phyloP scores from a whole-genome alignment of 2,113 vertebrate species.

The Ceyx melanurus region DNA sequence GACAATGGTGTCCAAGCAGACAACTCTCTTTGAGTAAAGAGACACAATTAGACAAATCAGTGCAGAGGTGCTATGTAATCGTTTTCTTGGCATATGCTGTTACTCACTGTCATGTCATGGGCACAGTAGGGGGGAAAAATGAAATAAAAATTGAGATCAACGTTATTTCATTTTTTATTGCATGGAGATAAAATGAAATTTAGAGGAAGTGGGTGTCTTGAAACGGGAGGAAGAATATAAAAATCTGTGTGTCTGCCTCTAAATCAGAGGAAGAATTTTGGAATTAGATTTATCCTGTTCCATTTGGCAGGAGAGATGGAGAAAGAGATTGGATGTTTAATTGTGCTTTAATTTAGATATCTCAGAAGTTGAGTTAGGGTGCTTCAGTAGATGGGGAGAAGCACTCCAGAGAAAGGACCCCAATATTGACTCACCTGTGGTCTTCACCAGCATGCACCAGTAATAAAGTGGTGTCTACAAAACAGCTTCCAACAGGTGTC shows the following conservation, averaged over 20 bases:
- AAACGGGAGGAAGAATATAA: conserved; percentile 30
- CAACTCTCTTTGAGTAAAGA: background rate
- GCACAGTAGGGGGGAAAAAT: background rate
- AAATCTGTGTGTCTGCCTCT: background rate
- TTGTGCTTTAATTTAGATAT: conserved; percentile 15
- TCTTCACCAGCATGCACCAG: background rate
- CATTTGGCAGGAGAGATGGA: conserved; percentile 1
- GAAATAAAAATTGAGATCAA: background rate
- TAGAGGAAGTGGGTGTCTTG: conserved; percentile 44
- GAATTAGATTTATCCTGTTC: conserved; percentile 50
- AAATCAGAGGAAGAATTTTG: conserved; percentile 6
- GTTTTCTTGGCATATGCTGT: background rate
- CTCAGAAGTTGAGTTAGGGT: background rate
- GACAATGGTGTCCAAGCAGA: background rate
- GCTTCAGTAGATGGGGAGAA: background rate
- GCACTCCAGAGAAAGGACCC: background rate
- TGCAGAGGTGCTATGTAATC: background rate
- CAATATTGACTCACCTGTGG: background rate
- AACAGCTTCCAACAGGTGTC: background rate
- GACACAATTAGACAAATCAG: conserved; percentile 1
- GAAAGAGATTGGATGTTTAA: conserved; percentile 18
- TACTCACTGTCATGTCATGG: conserved; percentile 2
- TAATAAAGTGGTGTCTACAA: background rate
- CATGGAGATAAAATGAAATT: conserved; percentile 45
- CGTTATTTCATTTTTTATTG: conserved; percentile 44